A percentile compares a stretch with the other conserved stretches of the same genome.
Conservation (phyloP, 35 echinoderm and acorn worm genomes). For the Holothuria glaberrima region DNA sequence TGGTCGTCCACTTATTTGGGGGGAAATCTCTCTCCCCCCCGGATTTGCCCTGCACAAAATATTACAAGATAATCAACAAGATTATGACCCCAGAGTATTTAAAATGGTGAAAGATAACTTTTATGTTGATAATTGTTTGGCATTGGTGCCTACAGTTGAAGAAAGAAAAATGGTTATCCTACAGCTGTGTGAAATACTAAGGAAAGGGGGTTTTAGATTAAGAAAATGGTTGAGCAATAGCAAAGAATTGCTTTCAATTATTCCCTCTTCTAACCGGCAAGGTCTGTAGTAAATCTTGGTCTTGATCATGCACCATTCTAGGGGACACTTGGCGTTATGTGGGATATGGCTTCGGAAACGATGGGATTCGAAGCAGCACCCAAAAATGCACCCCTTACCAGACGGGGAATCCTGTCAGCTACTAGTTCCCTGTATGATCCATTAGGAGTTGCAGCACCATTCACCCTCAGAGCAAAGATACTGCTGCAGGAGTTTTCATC, state of each 20-base stretch:
- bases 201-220: slow-evolving; percentile 46
- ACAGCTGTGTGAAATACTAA: background rate
- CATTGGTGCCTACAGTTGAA: background rate
- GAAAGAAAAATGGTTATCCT: background rate
- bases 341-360: background rate
- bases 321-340: background rate
- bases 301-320: slow-evolving; percentile 51
- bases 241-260: background rate
- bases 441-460: slow-evolving; percentile 45
- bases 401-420: slow-evolving; percentile 35
- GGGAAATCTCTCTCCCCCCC: slow-evolving; percentile 8
- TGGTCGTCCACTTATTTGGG: slow-evolving; percentile 50
- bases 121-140: slow-evolving; percentile 45
- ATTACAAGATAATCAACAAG: slow-evolving; percentile 4
- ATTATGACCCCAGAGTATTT: background rate
- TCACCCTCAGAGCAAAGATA: slow-evolving; percentile 29
- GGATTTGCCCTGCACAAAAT: slow-evolving; percentile 30
- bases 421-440: slow-evolving; percentile 47
- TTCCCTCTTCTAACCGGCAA: slow-evolving; percentile 45
- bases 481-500: slow-evolving; percentile 29
- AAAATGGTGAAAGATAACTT: slow-evolving; percentile 5
- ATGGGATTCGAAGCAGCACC: background rate
- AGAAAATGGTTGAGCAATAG: slow-evolving; percentile 63
- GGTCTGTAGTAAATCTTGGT: slow-evolving; percentile 55
- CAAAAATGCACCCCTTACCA: background rate